Conservation (phyloP, 2,888 invertebrate genomes). For the Troilus luridus region DNA sequence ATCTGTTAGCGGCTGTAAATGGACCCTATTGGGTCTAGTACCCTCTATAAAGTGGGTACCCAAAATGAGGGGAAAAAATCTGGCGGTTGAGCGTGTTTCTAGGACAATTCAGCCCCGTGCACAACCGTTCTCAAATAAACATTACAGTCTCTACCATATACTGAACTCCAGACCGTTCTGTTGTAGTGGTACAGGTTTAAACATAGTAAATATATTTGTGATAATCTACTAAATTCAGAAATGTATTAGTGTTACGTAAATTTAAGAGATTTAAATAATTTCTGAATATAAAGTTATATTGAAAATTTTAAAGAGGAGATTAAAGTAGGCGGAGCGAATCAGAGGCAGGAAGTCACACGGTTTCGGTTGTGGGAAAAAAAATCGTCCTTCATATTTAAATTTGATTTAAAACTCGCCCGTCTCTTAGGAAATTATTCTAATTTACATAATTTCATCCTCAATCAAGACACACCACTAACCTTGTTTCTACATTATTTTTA, state of each 20-base stretch:
- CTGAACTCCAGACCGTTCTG: too few species aligned
- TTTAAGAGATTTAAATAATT: neutral
- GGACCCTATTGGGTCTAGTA: too few species aligned
- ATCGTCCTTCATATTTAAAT: constrained; percentile 17
- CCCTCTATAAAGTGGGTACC: too few species aligned
- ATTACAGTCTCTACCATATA: too few species aligned
- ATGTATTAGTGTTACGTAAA: neutral
- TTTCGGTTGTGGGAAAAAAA: constrained; percentile 5
- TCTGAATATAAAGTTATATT: neutral
- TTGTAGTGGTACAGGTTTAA: too few species aligned
- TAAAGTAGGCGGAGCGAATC: neutral
- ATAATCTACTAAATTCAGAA: neutral
- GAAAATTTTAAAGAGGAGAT: neutral
- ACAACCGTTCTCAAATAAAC: too few species aligned
- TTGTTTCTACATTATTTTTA: neutral
- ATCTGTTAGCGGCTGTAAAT: too few species aligned
- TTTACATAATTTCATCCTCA: neutral
- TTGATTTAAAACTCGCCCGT: neutral
- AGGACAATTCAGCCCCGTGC: too few species aligned
- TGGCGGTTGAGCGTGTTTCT: too few species aligned
- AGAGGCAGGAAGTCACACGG: constrained; percentile 1
- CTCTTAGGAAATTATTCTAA: neutral
- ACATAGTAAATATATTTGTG: too few species aligned
- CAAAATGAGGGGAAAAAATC: too few species aligned
- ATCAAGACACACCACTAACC: neutral